phyloP scores from a whole-genome alignment of 1,140 invertebrate species.

The Tyrophagus putrescentiae region DNA sequence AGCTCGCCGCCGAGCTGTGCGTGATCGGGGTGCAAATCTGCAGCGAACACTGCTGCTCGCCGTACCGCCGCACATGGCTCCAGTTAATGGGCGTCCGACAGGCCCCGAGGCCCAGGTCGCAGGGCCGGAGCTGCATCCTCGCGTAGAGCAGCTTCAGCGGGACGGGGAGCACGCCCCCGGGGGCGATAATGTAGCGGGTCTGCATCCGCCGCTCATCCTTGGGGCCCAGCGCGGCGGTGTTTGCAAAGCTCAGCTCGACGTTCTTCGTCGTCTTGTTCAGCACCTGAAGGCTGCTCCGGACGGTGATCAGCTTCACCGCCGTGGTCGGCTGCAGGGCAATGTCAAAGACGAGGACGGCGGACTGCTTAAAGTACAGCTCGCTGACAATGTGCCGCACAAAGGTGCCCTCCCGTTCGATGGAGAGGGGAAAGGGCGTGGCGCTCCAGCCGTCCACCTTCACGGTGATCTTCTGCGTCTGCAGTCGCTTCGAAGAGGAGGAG shows the following conservation, averaged over 20 bases:
- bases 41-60: conserved; percentile 34
- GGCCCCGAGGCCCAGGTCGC: conserved; percentile 40
- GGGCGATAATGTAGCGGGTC: conserved; percentile 28
- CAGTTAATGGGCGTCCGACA: conserved; percentile 48
- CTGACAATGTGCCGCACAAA: conserved; percentile 64
- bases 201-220: not conserved
- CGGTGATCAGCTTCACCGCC: conserved; percentile 84
- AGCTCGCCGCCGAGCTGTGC: conserved; percentile 12
- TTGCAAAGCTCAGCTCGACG: conserved; percentile 53
- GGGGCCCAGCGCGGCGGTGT: conserved; percentile 28
- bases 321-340: conserved; percentile 70
- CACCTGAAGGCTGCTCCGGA: conserved; percentile 70
- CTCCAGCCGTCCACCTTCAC: conserved; percentile 80
- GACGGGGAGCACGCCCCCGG: conserved; percentile 39
- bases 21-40: conserved; percentile 26
- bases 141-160: conserved; percentile 47
- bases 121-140: conserved; percentile 44
- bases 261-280: conserved; percentile 50
- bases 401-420: conserved; percentile 82
- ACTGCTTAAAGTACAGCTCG: conserved; percentile 26
- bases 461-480: conserved; percentile 73
- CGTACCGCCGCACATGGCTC: conserved; percentile 44
- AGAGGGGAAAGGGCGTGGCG: conserved; percentile 65
- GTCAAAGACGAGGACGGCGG: conserved; percentile 63
- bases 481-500: no score